Evolutionary conservation across 2,113 vertebrate species (phyloP).

Genomic region (Hippocampus zosterae): DNA sequence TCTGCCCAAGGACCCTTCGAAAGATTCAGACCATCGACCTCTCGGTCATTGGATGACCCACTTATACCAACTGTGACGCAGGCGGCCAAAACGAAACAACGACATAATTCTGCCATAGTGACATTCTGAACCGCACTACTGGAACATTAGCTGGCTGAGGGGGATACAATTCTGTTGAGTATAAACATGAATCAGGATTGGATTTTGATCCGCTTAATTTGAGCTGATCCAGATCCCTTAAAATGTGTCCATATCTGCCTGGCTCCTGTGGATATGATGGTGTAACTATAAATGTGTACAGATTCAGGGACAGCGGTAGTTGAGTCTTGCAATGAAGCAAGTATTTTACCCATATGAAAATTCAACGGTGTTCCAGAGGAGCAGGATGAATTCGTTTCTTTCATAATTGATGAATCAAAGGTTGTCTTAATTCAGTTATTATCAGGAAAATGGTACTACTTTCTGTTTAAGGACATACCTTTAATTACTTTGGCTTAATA

Average conservation of each 20-base stretch:
- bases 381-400: not conserved
- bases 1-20: no score
- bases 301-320: not conserved
- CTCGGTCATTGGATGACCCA: no score
- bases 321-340: not conserved
- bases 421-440: not conserved
- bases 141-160: conserved; percentile 2
- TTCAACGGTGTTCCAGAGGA: not conserved
- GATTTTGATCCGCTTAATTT: conserved; percentile 2
- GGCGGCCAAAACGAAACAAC: not conserved
- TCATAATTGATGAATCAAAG: not conserved
- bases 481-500: not conserved
- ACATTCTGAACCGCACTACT: not conserved
- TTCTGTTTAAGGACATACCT: not conserved
- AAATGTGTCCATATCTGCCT: conserved; percentile 4
- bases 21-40: no score
- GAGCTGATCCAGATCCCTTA: conserved; percentile 6
- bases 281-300: not conserved
- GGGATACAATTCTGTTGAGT: not conserved
- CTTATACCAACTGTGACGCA: no score
- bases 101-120: not conserved
- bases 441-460: not conserved
- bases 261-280: not conserved
- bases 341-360: not conserved
- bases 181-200: not conserved